Percentiles rank a stretch among this genome's conserved stretches.
Evolutionary conservation across 2,797 vertebrate species (phyloP).

Genomic region (Phaenicophaeus curvirostris): DNA sequence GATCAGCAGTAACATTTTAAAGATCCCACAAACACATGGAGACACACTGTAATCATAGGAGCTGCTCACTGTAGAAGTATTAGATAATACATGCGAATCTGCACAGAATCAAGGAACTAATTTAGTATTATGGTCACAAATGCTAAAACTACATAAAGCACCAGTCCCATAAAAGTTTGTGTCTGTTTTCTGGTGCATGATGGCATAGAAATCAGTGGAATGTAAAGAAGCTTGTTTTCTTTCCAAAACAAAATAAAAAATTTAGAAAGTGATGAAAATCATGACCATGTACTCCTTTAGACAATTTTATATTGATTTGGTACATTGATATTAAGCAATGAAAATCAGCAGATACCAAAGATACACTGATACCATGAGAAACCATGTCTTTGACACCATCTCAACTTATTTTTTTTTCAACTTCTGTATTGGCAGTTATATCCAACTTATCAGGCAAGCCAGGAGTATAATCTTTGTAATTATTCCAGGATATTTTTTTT

Average conservation of each 20-base stretch:
- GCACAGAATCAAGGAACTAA: neutral
- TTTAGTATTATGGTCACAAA: neutral
- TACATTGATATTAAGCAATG: neutral
- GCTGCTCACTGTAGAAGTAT: neutral
- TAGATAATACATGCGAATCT: neutral
- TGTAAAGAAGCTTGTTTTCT: neutral
- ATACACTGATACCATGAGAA: neutral
- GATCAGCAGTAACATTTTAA: neutral
- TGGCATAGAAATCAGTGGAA: neutral
- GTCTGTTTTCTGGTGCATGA: neutral
- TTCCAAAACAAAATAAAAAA: neutral
- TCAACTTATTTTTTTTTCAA: neutral
- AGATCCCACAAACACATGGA: neutral
- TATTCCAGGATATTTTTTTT: neutral
- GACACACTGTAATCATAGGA: neutral
- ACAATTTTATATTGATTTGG: neutral
- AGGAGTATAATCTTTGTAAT: neutral
- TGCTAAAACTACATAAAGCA: neutral
- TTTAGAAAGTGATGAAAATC: neutral
- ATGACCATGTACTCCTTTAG: neutral
- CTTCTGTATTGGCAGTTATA: neutral
- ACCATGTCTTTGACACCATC: neutral
- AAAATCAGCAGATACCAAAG: neutral
- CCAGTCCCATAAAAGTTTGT: rapidly evolving
- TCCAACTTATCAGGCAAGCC: neutral